phyloP scores from a whole-genome alignment of 2,113 vertebrate genomes.

The Siphamia tubifer region DNA sequence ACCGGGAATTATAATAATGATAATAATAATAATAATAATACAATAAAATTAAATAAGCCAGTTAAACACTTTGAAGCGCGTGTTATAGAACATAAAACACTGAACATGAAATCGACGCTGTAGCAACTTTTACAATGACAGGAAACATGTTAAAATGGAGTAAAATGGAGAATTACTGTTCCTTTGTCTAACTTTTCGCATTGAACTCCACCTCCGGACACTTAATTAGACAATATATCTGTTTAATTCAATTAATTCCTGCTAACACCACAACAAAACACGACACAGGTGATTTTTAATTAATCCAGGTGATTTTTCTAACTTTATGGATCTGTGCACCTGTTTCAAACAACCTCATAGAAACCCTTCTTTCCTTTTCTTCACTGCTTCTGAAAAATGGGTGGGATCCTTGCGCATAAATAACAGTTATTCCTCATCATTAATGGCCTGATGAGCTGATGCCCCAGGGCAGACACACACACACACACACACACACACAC shows the following conservation, averaged over 20 bases:
- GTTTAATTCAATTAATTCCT: too few species aligned
- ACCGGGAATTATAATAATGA: too few species aligned
- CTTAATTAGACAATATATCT: too few species aligned
- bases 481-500: constrained; percentile 12
- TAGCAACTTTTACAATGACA: background rate
- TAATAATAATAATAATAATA: too few species aligned
- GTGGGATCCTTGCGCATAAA: constrained; percentile 7
- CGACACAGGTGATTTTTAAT: background rate
- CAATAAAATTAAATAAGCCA: too few species aligned
- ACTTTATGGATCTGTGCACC: constrained; percentile 21
- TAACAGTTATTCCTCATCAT: constrained; percentile 51
- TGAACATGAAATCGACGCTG: too few species aligned
- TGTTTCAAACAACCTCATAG: background rate
- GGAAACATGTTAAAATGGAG: background rate
- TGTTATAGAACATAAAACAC: too few species aligned
- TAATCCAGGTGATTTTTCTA: background rate
- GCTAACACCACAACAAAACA: background rate
- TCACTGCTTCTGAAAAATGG: background rate
- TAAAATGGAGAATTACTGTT: background rate
- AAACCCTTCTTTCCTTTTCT: background rate
- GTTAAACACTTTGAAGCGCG: too few species aligned
- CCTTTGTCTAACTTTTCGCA: background rate
- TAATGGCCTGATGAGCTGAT: constrained; percentile 35
- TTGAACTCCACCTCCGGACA: background rate
- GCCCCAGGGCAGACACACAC: constrained; percentile 37